phyloP scores from a whole-genome alignment of 1,140 invertebrate genomes.

The Drosophila mauritiana region DNA sequence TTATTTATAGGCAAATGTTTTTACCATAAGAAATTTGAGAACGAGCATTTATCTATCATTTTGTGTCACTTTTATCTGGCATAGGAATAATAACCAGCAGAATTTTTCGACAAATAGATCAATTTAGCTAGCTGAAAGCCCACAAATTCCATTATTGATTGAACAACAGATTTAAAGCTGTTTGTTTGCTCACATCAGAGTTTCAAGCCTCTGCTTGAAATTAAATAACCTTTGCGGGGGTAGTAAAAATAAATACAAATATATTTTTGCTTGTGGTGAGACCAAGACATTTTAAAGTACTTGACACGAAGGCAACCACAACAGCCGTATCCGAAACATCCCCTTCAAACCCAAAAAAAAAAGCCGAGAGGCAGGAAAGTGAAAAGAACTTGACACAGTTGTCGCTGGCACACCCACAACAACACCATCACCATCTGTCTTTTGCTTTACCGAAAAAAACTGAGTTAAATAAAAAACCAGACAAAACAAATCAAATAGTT shows the following conservation, averaged over 20 bases:
- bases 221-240: neutral
- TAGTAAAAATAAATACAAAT: slow-evolving; percentile 14
- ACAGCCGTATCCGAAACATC: slow-evolving; percentile 46
- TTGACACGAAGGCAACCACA: slow-evolving; percentile 51
- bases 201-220: neutral
- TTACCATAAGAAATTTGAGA: no score
- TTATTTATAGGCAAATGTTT: no score
- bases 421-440: neutral
- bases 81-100: no score
- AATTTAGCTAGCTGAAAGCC: no score
- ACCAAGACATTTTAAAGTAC: slow-evolving; percentile 41
- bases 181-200: neutral
- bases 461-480: neutral
- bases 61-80: neutral
- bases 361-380: slow-evolving; percentile 11
- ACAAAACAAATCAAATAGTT: slow-evolving; percentile 81
- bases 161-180: neutral
- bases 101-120: no score
- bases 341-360: neutral
- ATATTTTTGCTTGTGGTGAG: slow-evolving; percentile 41
- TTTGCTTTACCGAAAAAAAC: neutral
- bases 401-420: slow-evolving; percentile 17
- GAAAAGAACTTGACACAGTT: slow-evolving; percentile 48
- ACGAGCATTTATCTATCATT: no score
- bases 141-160: neutral